A percentile compares a stretch with the other conserved stretches of the same genome.
Conservation (phyloP, 2,113 vertebrate genomes). For the Sarotherodon lohbergeri region DNA sequence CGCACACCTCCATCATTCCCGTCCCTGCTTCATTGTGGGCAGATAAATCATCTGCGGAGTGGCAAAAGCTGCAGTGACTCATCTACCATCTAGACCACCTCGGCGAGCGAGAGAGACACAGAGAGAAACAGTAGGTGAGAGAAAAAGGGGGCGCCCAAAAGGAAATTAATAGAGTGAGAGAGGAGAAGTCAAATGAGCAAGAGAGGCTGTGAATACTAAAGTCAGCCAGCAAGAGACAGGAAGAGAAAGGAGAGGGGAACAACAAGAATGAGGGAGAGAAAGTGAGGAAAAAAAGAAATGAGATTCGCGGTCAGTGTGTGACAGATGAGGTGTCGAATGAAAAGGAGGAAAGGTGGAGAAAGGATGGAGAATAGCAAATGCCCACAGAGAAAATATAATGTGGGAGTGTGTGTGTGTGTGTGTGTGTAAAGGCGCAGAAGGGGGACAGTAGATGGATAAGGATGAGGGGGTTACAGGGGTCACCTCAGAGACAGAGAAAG, state of each 20-base stretch:
- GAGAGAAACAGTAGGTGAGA: background rate
- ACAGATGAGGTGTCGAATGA: background rate
- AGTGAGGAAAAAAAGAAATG: background rate
- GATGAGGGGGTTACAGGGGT: background rate
- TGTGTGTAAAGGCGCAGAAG: background rate
- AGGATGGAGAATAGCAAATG: background rate
- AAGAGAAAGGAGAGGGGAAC: background rate
- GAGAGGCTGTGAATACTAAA: slow-evolving; percentile 30
- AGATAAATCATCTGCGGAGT: slow-evolving; percentile 57
- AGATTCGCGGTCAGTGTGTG: background rate
- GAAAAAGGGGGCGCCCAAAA: background rate
- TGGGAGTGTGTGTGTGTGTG: background rate
- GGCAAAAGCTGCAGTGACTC: slow-evolving; percentile 54
- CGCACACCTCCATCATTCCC: slow-evolving; percentile 10
- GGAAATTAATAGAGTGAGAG: slow-evolving; percentile 31
- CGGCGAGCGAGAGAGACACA: background rate
- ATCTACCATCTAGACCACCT: slow-evolving; percentile 41
- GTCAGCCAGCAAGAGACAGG: background rate
- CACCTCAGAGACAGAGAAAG: background rate
- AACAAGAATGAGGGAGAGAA: background rate
- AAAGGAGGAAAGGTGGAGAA: background rate
- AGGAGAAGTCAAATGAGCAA: slow-evolving; percentile 36
- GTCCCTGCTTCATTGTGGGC: slow-evolving; percentile 26
- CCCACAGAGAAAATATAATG: background rate
- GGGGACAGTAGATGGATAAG: background rate